phyloP scores from a whole-genome alignment of 1,140 invertebrate genomes.

The Manduca sexta region DNA sequence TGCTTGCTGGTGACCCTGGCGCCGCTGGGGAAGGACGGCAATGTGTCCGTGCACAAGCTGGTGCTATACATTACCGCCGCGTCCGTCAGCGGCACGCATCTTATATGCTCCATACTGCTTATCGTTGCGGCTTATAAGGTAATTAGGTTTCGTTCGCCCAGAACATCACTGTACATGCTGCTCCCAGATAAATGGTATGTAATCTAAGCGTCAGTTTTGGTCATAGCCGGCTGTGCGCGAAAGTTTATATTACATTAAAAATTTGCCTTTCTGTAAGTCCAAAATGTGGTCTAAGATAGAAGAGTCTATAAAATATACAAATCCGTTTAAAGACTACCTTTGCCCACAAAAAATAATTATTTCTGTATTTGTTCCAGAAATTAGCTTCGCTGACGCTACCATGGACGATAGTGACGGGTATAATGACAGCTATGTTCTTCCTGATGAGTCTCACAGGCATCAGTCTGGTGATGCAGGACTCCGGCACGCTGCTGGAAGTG shows the following conservation, averaged over 20 bases:
- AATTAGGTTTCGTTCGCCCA: background rate
- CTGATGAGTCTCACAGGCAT: constrained; percentile 52
- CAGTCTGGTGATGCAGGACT: constrained; percentile 57
- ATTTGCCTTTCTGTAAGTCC: no score
- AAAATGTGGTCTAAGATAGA: no score
- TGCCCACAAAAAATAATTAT: background rate
- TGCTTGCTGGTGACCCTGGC: constrained; percentile 45
- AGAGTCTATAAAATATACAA: no score
- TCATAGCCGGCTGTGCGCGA: no score
- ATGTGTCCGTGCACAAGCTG: constrained; percentile 39
- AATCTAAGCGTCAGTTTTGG: no score
- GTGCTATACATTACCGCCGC: constrained; percentile 45
- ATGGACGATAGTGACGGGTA: constrained; percentile 61
- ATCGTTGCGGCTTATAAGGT: constrained; percentile 56
- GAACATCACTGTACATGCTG: background rate
- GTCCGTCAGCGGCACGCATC: constrained; percentile 38
- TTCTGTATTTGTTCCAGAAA: constrained; percentile 34
- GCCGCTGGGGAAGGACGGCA: constrained; percentile 35
- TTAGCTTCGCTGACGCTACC: constrained; percentile 49
- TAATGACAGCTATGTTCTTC: constrained; percentile 49
- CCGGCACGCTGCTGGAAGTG: constrained; percentile 35
- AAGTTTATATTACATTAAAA: no score
- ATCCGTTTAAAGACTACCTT: no score
- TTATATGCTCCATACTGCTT: constrained; percentile 46
- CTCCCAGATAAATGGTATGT: background rate